Percentiles rank a stretch among this genome's conserved stretches.
phyloP scores from a whole-genome alignment of 2,113 vertebrate species.

The Plectropomus leopardus region DNA sequence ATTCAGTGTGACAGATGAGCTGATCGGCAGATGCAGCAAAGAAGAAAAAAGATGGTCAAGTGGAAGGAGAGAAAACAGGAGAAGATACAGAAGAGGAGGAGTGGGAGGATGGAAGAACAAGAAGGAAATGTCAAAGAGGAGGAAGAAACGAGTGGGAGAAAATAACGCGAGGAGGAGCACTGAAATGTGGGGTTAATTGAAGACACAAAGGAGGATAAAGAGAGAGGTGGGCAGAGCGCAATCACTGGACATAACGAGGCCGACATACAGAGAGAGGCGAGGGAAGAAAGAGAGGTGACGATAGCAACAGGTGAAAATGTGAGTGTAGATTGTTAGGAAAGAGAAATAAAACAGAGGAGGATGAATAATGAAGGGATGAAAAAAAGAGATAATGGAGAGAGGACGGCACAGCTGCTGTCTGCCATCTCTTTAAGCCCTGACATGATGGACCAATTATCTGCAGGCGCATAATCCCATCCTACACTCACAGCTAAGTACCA shows the following conservation, averaged over 20 bases:
- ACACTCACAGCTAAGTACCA: neutral
- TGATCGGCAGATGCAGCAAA: neutral
- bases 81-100: too few species aligned
- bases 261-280: neutral
- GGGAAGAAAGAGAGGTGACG: neutral
- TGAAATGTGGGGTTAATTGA: neutral
- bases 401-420: conserved; percentile 16
- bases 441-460: conserved; percentile 42
- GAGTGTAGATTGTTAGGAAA: neutral
- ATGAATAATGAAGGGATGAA: neutral
- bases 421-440: conserved; percentile 8
- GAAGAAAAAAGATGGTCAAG: too few species aligned
- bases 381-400: neutral
- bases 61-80: neutral
- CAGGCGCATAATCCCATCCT: conserved; percentile 38
- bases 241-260: neutral
- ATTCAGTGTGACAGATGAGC: neutral
- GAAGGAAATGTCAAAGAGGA: neutral
- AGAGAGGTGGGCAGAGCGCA: neutral
- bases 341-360: neutral
- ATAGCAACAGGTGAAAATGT: neutral
- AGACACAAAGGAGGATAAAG: neutral
- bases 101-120: neutral
- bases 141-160: neutral
- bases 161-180: neutral